Evolutionary conservation across 2,888 invertebrate genomes (phyloP).

Genomic region (Osmoderma eremita): DNA sequence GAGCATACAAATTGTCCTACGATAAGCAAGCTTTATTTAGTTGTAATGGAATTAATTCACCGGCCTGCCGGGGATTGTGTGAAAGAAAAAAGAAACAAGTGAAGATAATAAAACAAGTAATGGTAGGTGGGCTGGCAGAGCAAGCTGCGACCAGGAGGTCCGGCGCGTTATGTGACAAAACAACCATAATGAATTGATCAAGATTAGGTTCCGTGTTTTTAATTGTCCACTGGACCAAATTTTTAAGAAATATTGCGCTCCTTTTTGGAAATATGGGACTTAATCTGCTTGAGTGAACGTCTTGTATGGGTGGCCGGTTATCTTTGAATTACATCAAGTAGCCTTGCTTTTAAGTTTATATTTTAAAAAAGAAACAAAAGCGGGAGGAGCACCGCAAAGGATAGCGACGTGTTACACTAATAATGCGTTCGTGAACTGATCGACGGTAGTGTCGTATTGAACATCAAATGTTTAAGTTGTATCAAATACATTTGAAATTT

Average conservation of each 20-base stretch:
- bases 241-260: conserved; percentile 53
- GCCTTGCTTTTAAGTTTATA: conserved; percentile 40
- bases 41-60: conserved; percentile 60
- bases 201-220: conserved; percentile 62
- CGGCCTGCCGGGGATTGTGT: conserved; percentile 57
- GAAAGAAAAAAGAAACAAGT: conserved; percentile 58
- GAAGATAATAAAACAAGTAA: conserved; percentile 61
- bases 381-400: conserved; percentile 25
- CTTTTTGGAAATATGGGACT: conserved; percentile 48
- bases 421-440: conserved; percentile 7
- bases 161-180: conserved; percentile 63
- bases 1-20: conserved; percentile 51
- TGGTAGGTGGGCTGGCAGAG: conserved; percentile 61
- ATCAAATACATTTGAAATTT: no score
- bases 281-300: conserved; percentile 43
- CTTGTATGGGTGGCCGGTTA: conserved; percentile 44
- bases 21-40: conserved; percentile 57
- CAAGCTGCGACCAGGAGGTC: conserved; percentile 62
- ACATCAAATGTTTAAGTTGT: no score
- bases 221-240: conserved; percentile 62
- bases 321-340: conserved; percentile 44
- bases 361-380: conserved; percentile 30
- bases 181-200: conserved; percentile 63
- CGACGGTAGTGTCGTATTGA: conserved; percentile 6
- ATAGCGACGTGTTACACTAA: conserved; percentile 21